These are phyloP conservation scores for Dasypolia templi DNA, from an alignment of 2,888 invertebrate genomes.

Conservation along the genomic window DNA sequence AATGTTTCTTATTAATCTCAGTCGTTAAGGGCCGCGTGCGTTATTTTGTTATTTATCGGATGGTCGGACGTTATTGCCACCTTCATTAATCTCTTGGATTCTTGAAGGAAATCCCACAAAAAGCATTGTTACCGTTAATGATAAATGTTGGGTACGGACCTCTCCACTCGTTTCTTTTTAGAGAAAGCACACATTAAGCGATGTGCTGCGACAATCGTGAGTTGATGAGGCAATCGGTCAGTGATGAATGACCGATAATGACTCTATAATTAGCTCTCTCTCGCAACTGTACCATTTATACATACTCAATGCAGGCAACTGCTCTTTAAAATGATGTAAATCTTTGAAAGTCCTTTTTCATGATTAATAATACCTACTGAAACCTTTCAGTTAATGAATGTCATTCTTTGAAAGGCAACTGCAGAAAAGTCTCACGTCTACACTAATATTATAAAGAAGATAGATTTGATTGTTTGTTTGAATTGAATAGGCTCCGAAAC, in stretches of 20 bases:
- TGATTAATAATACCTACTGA: background rate
- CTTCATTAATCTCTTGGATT: constrained; percentile 88
- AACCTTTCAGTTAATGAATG: background rate
- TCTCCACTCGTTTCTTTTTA: constrained; percentile 64
- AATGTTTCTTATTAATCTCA: constrained; percentile 84
- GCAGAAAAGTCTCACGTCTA: background rate
- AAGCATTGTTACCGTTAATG: constrained; percentile 88
- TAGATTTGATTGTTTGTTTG: too few relatives aligned
- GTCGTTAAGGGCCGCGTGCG: constrained; percentile 82
- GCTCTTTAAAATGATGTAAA: background rate
- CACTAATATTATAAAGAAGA: too few relatives aligned
- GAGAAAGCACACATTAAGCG: constrained; percentile 51
- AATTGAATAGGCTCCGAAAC: too few relatives aligned
- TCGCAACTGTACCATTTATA: background rate
- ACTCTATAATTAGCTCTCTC: background rate
- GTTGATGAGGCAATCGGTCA: constrained; percentile 14
- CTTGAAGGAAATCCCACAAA: constrained; percentile 88
- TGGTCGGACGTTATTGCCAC: constrained; percentile 86
- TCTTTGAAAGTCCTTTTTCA: background rate
- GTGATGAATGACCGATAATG: constrained; percentile 33
- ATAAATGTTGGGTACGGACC: constrained; percentile 81
- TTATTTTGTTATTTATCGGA: constrained; percentile 88
- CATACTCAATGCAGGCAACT: too few relatives aligned
- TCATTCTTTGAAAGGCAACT: background rate
- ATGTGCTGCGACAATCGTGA: constrained; percentile 31